Evolutionary conservation across 2,888 invertebrate genomes (phyloP), one percentile per base, ranked within the genome.

Genomic region (Tenthredo notha): DNA sequence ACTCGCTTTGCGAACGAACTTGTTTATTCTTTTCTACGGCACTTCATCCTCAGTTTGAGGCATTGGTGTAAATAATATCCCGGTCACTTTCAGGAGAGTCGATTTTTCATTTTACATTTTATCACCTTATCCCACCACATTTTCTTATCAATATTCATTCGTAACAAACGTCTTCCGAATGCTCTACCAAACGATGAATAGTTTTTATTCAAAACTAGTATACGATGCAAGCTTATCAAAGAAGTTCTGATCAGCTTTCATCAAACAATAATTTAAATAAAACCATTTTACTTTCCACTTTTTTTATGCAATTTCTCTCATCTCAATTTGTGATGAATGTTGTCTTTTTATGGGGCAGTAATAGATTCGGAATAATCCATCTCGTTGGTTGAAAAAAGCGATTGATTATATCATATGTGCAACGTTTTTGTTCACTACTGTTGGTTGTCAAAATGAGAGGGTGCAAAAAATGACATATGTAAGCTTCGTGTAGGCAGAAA

Each of bases 61-160:
- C 29, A 67, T 33, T 18, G 67, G 67, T 67, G 33, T 67, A 67
- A 67, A 67, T 67, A 67, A 67, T 67, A 25, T 15, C 18, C 25
- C 67, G 33, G 67, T 67, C 67, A 67, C 67, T 33, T 67, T 33
- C 67, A 67, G 33, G 67, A 67, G 18, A 33, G 67, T 18, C 33
- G 67, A 0, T 18, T 18, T 33, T 18, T 33, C 12, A 33, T 18
- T 67, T 15, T 18, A 1, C 12, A 67, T 33, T 33, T 25, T 67
- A 18, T 61, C 61, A 10, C 61, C 25, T 67, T 33, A 54, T 54
- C n/a, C 54, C n/a, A n/a, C 18, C 7, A 7, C 54, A n/a, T 54
- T 54, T 54, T 7, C n/a, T 54, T 54, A 54, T n/a, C n/a, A 15
- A 67, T 67, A 67, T 67, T 25, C 67, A 67, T 33, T 67, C 10